These are phyloP conservation scores for Laterallus jamaicensis DNA, from an alignment of 2,113 vertebrate species.

Conservation along the genomic window DNA sequence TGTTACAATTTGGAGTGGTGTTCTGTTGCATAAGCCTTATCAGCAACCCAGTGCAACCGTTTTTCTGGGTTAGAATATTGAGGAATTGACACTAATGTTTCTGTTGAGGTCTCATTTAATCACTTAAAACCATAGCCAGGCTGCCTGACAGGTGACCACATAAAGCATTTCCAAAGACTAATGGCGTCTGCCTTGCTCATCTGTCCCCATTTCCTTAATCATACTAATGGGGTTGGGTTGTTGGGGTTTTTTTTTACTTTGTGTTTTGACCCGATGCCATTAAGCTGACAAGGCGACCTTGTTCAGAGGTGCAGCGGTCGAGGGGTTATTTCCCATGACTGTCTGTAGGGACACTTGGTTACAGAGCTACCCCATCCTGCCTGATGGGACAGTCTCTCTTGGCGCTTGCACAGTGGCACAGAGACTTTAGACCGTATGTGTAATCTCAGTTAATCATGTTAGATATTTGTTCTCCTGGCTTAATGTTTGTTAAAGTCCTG, in stretches of 20 bases:
- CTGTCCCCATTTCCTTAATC: conserved; percentile 26
- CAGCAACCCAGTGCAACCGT: neutral
- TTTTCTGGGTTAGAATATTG: neutral
- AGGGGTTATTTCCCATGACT: neutral
- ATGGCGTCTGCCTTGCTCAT: neutral
- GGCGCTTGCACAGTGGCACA: neutral
- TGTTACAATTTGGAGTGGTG: neutral
- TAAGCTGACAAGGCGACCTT: neutral
- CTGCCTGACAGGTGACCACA: neutral
- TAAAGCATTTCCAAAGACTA: neutral
- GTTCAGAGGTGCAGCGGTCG: neutral
- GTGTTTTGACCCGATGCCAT: neutral
- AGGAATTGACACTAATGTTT: neutral
- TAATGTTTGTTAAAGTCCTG: conserved; percentile 9
- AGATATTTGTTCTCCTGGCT: neutral
- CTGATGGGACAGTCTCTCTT: neutral
- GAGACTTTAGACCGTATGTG: neutral
- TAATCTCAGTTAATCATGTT: neutral
- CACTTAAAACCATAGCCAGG: neutral
- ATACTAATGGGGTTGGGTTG: neutral
- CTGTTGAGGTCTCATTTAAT: conserved; percentile 20
- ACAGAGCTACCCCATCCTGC: neutral
- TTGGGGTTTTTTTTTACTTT: neutral
- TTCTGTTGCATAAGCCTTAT: neutral
- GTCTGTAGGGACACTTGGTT: neutral